A percentile compares a stretch with the other conserved stretches of the same genome.
Evolutionary conservation across 2,797 vertebrate species (phyloP).

Genomic region (Carapus acus): DNA sequence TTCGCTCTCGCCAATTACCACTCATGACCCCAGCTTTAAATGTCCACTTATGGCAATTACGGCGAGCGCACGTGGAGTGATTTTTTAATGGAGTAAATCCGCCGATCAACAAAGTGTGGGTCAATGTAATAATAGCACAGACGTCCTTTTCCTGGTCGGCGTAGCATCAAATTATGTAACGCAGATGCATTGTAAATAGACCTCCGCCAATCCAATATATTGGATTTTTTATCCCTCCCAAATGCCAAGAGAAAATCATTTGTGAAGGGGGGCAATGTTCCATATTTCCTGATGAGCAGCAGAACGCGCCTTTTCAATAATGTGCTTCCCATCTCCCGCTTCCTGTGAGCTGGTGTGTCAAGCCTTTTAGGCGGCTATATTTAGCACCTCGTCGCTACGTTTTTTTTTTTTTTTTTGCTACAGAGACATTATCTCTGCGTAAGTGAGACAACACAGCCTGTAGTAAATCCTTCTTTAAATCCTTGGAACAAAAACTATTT

Average conservation of each 20-base stretch:
- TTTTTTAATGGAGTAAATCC: conserved; percentile 43
- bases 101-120: conserved; percentile 44
- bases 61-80: conserved; percentile 26
- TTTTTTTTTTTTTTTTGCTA: conserved; percentile 45
- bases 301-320: conserved; percentile 60
- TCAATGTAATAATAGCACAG: conserved; percentile 28
- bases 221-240: conserved; percentile 59
- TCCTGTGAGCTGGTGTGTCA: conserved; percentile 60
- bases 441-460: conserved; percentile 33
- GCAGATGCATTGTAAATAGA: conserved; percentile 58
- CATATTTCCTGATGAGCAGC: conserved; percentile 65
- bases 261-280: conserved; percentile 62
- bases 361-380: conserved; percentile 64
- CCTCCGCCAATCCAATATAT: conserved; percentile 59
- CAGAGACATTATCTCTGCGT: conserved; percentile 39
- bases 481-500: conserved; percentile 2
- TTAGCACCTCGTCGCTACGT: conserved; percentile 46
- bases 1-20: conserved; percentile 30
- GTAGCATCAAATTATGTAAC: conserved; percentile 53
- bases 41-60: conserved; percentile 32
- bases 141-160: conserved; percentile 37
- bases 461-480: conserved; percentile 29
- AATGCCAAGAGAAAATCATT: conserved; percentile 63
- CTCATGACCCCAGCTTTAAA: conserved; percentile 19
- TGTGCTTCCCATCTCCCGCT: conserved; percentile 52